Percentiles rank a stretch among this genome's conserved stretches.
Evolutionary conservation across 2,888 invertebrate species (phyloP).

Genomic region (Anaspis maculata): DNA sequence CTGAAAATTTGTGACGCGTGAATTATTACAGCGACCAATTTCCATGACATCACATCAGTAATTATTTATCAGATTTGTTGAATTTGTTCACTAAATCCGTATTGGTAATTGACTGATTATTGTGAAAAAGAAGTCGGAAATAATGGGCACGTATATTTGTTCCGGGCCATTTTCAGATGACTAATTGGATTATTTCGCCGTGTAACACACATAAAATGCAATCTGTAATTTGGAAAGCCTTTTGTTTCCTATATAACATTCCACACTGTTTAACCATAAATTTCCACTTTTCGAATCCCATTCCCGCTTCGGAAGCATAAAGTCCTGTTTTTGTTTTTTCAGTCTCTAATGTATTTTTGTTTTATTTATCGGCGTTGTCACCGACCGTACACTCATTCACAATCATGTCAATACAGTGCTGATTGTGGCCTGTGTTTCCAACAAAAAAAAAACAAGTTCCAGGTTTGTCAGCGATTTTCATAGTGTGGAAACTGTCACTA

Average conservation of each 20-base stretch:
- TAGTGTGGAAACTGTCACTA: too few species aligned
- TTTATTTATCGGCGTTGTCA: too few species aligned
- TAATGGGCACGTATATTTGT: conserved; percentile 23
- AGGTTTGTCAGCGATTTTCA: too few species aligned
- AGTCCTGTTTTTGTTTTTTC: conserved; percentile 12
- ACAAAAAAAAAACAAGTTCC: too few species aligned
- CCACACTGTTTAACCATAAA: conserved; percentile 18
- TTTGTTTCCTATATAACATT: conserved; percentile 23
- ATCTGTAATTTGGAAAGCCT: conserved; percentile 22
- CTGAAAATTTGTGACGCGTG: too few species aligned
- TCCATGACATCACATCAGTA: too few species aligned
- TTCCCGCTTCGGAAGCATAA: conserved; percentile 8
- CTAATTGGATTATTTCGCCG: conserved; percentile 24
- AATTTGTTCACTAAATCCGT: conserved; percentile 1
- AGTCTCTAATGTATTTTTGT: too few species aligned
- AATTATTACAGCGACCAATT: too few species aligned
- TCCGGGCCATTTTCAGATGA: conserved; percentile 25
- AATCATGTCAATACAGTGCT: too few species aligned
- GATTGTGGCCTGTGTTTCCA: too few species aligned
- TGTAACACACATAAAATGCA: conserved; percentile 22
- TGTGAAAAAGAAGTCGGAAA: conserved; percentile 16
- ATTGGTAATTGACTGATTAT: conserved; percentile 17
- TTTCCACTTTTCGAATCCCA: conserved; percentile 15
- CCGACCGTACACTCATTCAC: too few species aligned
- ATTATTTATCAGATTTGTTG: not conserved